Evolutionary conservation across 1,140 invertebrate genomes (phyloP), one percentile per base, ranked within the genome.

Genomic region (Drosophila jambulina): DNA sequence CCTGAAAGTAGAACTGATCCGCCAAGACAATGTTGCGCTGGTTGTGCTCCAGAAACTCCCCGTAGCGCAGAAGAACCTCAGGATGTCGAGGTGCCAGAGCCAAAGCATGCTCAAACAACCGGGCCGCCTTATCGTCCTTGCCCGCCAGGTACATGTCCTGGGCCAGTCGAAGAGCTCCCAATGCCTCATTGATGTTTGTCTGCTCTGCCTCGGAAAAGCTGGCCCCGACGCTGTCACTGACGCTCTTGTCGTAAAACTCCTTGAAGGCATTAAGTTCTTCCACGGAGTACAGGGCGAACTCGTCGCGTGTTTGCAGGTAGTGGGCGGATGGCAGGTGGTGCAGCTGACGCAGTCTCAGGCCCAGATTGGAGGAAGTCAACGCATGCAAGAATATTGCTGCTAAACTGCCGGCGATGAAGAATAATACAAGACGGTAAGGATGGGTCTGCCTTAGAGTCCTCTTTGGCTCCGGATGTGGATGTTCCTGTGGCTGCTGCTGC

Each of bases 21-120:
- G 99, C 99, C 91, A 95, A 95, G 2, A 99, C 95, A 25, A 99
- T 93, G 93, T 99, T 97, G 34, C 97, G 95, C 77, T 97, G 95
- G 19, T 96, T 96, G 60, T 96, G 95, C 93, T 99, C 98, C 27
- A 99, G 93, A 93, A 98, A 98, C 93, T 99, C 97, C 29, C 98
- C 98, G 93, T 98, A 99, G 78, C 97, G 95, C 81, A 97, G 97
- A 13, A 99, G 93, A 51, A 99, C 95, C 83, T 99, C 98, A 2
- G 98, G 96, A 94, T 99, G 97, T 76, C 96, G 95, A 0, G 99
- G 98, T 19, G 97, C 97, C 25, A 99, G 93, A 0, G 97, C 96
- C 27, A 98, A 94, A 0, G 98, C 98, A 93, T 99, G 98, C 93
- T 97, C 95, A 87, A 98, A 97, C 25, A 99, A 92, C 93, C 98